Percentiles rank a stretch among this genome's conserved stretches.
Evolutionary conservation across 2,888 invertebrate genomes (phyloP).

Genomic region (Petrolisthes manimaculis): DNA sequence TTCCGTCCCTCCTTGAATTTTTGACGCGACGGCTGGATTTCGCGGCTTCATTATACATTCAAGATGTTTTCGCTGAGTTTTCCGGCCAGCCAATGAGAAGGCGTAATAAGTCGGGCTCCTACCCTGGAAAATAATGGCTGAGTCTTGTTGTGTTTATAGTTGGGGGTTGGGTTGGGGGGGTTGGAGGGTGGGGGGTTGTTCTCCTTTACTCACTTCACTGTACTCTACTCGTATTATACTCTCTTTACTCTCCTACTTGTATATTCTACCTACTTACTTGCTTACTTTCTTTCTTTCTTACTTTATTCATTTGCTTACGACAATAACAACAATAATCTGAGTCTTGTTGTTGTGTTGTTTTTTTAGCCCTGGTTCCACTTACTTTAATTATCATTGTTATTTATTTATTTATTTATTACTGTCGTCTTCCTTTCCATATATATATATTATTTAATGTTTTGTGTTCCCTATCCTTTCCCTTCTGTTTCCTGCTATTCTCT

Average conservation of each 20-base stretch:
- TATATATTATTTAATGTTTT: no score
- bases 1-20: slow-evolving; percentile 18
- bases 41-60: slow-evolving; percentile 43
- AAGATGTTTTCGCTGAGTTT: slow-evolving; percentile 44
- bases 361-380: no score
- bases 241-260: no score
- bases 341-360: no score
- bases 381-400: no score
- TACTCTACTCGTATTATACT: neutral
- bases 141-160: neutral
- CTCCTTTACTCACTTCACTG: neutral
- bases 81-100: slow-evolving; percentile 18
- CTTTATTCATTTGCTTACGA: neutral
- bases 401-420: no score
- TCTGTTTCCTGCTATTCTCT: neutral
- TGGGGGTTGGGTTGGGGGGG: no score
- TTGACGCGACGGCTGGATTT: slow-evolving; percentile 23
- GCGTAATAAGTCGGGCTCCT: slow-evolving; percentile 1
- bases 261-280: neutral
- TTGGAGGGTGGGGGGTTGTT: no score
- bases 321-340: no score
- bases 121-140: slow-evolving; percentile 6
- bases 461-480: neutral
- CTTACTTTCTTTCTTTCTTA: neutral
- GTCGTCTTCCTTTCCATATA: no score